phyloP scores from a whole-genome alignment of 1,140 invertebrate species.

The Linepithema humile region DNA sequence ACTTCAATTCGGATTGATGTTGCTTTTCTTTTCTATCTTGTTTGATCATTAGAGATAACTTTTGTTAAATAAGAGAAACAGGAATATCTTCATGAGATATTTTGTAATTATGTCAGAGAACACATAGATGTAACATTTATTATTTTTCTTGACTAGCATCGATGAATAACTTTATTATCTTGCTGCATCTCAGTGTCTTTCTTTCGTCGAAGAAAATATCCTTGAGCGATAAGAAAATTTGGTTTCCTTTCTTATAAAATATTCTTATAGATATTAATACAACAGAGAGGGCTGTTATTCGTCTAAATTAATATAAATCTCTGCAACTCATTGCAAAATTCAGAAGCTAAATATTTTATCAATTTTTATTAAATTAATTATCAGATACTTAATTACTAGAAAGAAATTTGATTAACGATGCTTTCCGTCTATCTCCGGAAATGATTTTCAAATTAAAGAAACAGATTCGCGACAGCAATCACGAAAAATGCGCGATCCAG shows the following conservation, averaged over 20 bases:
- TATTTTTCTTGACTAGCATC: not conserved
- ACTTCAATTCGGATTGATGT: not conserved
- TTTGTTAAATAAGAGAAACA: not conserved
- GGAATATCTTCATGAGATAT: not conserved
- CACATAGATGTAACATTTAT: not conserved
- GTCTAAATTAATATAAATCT: not conserved
- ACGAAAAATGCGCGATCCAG: not conserved
- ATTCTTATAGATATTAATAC: not conserved
- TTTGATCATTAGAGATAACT: slow-evolving; percentile 6
- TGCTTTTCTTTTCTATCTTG: not conserved
- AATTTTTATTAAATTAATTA: not conserved
- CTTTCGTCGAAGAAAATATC: not conserved
- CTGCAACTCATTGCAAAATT: not conserved
- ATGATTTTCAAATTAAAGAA: not conserved
- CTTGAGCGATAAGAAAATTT: not conserved
- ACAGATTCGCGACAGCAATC: not conserved
- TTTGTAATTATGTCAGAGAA: not conserved
- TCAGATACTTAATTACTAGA: not conserved
- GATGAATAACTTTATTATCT: not conserved
- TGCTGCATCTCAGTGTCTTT: no score
- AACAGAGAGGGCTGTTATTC: not conserved
- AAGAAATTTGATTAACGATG: not conserved
- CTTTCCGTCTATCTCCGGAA: not conserved
- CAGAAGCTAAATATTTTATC: not conserved
- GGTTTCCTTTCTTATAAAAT: not conserved